These are phyloP conservation scores for Hyperoplus lanceolatus DNA, from an alignment of 2,797 vertebrate species.

Conservation along the genomic window DNA sequence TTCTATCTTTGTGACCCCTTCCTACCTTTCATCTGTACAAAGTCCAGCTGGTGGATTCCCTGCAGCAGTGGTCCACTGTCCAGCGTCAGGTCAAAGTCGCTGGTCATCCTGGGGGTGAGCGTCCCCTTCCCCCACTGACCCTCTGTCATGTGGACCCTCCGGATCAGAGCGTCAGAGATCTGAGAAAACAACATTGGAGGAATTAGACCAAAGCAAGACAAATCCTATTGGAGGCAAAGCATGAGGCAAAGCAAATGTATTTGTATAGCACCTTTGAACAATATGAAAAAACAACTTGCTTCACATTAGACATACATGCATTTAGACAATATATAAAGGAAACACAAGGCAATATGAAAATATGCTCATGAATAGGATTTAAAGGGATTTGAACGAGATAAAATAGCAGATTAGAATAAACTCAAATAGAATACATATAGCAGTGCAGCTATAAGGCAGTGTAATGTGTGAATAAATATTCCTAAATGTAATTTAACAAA, in stretches of 20 bases:
- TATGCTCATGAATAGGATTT: neutral
- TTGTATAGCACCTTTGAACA: neutral
- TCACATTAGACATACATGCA: neutral
- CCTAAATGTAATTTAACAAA: neutral
- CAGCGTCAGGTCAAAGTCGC: slow-evolving; percentile 97
- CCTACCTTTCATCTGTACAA: slow-evolving; percentile 98
- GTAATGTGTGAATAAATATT: neutral
- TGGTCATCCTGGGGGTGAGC: slow-evolving; percentile 96
- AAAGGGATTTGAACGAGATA: neutral
- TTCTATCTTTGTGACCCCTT: neutral
- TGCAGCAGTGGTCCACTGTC: slow-evolving; percentile 96
- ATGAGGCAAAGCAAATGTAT: neutral
- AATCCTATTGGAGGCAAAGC: no score
- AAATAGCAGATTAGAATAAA: neutral
- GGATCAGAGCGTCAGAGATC: slow-evolving; percentile 98
- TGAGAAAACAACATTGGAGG: slow-evolving; percentile 63
- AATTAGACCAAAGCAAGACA: neutral
- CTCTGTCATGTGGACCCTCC: slow-evolving; percentile 96
- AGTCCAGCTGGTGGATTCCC: slow-evolving; percentile 98
- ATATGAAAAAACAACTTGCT: neutral
- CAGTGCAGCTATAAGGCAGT: neutral
- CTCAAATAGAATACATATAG: neutral
- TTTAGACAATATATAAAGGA: neutral
- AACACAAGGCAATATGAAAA: neutral
- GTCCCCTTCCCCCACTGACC: slow-evolving; percentile 98